Evolutionary conservation across 2,888 invertebrate genomes (phyloP), one percentile per base, ranked within the genome.

Genomic region (Blomia tropicalis): DNA sequence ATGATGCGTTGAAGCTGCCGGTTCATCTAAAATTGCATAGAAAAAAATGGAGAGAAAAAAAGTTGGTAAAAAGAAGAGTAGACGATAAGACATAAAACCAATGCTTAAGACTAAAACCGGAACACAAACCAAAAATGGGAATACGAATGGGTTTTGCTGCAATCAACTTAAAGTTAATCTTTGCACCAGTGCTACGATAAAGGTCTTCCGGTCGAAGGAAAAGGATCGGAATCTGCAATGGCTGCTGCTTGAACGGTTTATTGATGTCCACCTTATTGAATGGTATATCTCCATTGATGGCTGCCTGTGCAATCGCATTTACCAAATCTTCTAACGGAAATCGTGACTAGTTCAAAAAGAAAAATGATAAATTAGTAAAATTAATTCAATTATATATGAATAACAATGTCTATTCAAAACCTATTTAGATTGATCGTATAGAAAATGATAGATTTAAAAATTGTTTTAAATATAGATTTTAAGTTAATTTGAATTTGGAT

Each of bases 271-370:
- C 23, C 23, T 62, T 62, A 29, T 62, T 58, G 23, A 62, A 62
- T n/a, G 62, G 62, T 5, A 62, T 62, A 30, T 36, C 62, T 29
- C 62, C 62, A 23, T 62, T 62, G 36, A 62, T 54, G 3, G 62
- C 62, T 22, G 62, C 62, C 7, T 53, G 54, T 11, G 62, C 62
- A 41, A 62, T 62, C 7, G 54, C 62, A 4, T 53, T 54, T 23
- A 62, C 62, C 56, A 62, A 31, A 17, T 62, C 62, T 17, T 62
- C 54, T 25, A 62, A 25, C 22, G 62, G 62, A 4, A 62, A 56
- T 29, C 56, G 56, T 54, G 19, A 23, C 59, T 43, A 54, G 14
- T 59, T 7, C 4, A 59, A 2, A 56, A 56, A 56, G 27, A 43
- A 25, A 5, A 59, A 27, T 47, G 27, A 14, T 47, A 47, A 47